A percentile compares a stretch with the other conserved stretches of the same genome.
These are phyloP conservation scores for Pollenia labialis DNA, from an alignment of 2,888 invertebrate species.

Conservation along the genomic window DNA sequence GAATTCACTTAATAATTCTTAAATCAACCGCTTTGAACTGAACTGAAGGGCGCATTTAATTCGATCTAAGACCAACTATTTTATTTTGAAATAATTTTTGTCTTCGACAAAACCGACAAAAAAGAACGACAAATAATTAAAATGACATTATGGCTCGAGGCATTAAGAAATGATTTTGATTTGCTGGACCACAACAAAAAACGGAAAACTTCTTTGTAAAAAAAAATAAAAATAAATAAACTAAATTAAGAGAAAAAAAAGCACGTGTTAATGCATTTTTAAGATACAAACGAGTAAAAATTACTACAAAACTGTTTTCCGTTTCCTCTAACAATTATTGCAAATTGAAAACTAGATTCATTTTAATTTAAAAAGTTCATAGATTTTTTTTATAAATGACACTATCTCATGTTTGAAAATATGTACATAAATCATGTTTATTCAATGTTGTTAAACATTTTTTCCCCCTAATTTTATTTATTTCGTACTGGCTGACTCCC, in stretches of 20 bases:
- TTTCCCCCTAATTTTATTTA: not conserved
- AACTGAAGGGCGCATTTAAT: too few relatives aligned
- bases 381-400: slow-evolving; percentile 49
- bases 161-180: slow-evolving; percentile 16
- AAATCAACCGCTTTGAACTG: too few relatives aligned
- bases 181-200: not conserved
- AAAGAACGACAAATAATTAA: slow-evolving; percentile 74
- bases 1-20: too few relatives aligned
- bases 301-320: slow-evolving; percentile 41
- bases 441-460: slow-evolving; percentile 10
- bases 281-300: not conserved
- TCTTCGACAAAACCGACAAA: slow-evolving; percentile 10
- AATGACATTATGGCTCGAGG: slow-evolving; percentile 72
- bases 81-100: slow-evolving; percentile 15
- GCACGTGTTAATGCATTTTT: slow-evolving; percentile 35
- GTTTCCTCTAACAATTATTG: slow-evolving; percentile 48
- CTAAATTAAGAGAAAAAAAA: slow-evolving; percentile 13
- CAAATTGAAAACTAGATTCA: not conserved
- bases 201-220: not conserved
- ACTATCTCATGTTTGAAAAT: slow-evolving; percentile 64
- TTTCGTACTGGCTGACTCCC: slow-evolving; percentile 22
- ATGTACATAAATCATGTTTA: slow-evolving; percentile 64
- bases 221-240: not conserved
- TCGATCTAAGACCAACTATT: too few relatives aligned
- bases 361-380: slow-evolving; percentile 20